phyloP scores from a whole-genome alignment of 2,888 invertebrate genomes.

The Caenorhabditis panamensis region DNA sequence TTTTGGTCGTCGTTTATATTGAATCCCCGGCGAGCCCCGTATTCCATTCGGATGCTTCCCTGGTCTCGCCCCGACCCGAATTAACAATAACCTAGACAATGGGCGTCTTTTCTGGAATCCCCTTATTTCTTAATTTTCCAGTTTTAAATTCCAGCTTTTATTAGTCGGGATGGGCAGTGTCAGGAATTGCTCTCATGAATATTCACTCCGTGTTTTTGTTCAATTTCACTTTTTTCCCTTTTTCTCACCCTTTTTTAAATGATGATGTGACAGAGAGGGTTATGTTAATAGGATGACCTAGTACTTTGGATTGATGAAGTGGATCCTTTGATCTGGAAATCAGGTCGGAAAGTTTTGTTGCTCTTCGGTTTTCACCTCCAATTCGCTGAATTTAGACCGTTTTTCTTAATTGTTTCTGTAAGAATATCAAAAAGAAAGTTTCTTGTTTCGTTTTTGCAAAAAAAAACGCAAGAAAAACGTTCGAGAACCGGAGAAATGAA shows the following conservation, averaged over 20 bases:
- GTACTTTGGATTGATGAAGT: not conserved
- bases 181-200: not conserved
- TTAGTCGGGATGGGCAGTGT: not conserved
- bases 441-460: too few relatives aligned
- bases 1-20: constrained; percentile 22
- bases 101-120: too few relatives aligned
- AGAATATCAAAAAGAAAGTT: too few relatives aligned
- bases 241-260: not conserved
- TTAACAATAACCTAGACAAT: too few relatives aligned
- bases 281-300: not conserved
- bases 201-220: not conserved
- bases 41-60: not conserved
- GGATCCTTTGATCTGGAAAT: too few relatives aligned
- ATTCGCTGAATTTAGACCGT: too few relatives aligned
- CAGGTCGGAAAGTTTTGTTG: too few relatives aligned
- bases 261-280: not conserved
- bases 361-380: too few relatives aligned
- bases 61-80: not conserved
- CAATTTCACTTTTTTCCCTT: not conserved
- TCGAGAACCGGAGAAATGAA: too few relatives aligned
- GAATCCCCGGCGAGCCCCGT: not conserved
- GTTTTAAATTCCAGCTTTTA: constrained; percentile 4
- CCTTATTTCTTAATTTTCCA: too few relatives aligned
- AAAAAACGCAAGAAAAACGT: too few relatives aligned
- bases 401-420: too few relatives aligned